Percentiles rank a stretch among this genome's conserved stretches.
phyloP scores from a whole-genome alignment of 2,113 vertebrate species.

The Tinamus guttatus region DNA sequence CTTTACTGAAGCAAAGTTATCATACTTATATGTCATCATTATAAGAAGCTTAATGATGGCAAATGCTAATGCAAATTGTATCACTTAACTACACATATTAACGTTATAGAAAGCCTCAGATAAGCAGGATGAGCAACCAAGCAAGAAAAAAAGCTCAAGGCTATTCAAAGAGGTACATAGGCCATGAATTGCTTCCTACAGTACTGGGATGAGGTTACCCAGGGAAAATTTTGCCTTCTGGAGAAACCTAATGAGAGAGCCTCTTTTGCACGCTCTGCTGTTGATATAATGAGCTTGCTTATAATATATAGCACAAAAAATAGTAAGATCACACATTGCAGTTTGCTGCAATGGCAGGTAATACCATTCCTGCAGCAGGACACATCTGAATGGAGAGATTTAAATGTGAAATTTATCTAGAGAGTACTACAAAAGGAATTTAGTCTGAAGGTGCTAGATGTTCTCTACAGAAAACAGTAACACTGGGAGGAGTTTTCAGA shows the following conservation, averaged over 20 bases:
- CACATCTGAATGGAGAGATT: background rate
- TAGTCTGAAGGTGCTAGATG: background rate
- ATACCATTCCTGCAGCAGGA: background rate
- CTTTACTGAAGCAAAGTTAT: background rate
- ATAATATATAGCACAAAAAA: background rate
- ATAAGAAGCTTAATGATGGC: background rate
- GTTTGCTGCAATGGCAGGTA: background rate
- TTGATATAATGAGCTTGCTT: background rate
- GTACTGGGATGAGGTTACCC: background rate
- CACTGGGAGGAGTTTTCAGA: background rate
- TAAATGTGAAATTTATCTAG: background rate
- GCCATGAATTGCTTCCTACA: background rate
- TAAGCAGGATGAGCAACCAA: background rate
- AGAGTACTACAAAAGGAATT: background rate
- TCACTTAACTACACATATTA: slow-evolving; percentile 10
- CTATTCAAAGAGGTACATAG: background rate
- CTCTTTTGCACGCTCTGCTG: background rate
- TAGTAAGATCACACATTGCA: background rate
- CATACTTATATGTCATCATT: background rate
- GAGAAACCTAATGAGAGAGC: background rate
- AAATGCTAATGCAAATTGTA: background rate
- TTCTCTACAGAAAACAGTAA: background rate
- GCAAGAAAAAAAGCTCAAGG: background rate
- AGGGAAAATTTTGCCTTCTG: background rate
- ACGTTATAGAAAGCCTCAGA: background rate